Evolutionary conservation across 2,888 invertebrate species (phyloP).

Genomic region (Eutolmus rufibarbis): DNA sequence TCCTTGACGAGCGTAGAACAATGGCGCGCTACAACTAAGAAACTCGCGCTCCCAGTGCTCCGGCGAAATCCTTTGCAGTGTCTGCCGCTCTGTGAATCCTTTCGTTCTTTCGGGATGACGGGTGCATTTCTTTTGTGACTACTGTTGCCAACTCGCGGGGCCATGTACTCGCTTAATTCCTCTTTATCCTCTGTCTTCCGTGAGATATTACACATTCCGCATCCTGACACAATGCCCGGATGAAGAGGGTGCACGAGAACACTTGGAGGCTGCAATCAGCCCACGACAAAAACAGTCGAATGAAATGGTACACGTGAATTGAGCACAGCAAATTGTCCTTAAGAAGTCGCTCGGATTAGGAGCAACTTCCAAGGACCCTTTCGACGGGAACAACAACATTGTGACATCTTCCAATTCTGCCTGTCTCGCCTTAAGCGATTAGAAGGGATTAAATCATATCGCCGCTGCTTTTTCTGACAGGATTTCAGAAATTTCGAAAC

Average conservation of each 20-base stretch:
- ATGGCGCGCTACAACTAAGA: neutral
- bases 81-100: neutral
- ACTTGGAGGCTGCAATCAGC: conserved; percentile 12
- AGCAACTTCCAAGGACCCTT: neutral
- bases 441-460: neutral
- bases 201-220: conserved; percentile 16
- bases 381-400: neutral
- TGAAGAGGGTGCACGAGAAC: conserved; percentile 26
- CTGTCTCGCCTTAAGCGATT: conserved; percentile 3
- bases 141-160: neutral
- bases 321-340: conserved; percentile 20
- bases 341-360: conserved; percentile 10
- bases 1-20: conserved; percentile 10
- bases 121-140: neutral
- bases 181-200: conserved; percentile 3
- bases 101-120: neutral
- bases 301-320: conserved; percentile 12
- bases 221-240: conserved; percentile 3
- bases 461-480: neutral
- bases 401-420: neutral
- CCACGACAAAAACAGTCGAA: conserved; percentile 14
- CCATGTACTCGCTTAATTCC: neutral
- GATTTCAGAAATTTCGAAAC: neutral
- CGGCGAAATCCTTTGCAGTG: neutral
- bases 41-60: neutral